Percentiles rank a stretch among this genome's conserved stretches.
These are phyloP conservation scores for Cyaniris semiargus DNA, from an alignment of 2,888 invertebrate genomes.

Conservation along the genomic window DNA sequence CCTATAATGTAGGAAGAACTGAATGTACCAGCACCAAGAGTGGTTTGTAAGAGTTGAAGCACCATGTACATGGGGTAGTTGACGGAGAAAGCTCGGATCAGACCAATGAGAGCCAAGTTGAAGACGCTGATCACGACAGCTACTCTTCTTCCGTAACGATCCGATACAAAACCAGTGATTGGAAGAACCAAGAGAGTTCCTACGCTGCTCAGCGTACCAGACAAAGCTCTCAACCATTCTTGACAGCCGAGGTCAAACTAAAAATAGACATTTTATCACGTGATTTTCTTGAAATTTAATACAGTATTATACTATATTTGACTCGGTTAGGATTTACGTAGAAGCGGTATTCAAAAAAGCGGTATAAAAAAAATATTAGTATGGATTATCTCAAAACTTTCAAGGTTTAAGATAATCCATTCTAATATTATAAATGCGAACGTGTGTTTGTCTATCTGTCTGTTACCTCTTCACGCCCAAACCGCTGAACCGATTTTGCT, in stretches of 20 bases:
- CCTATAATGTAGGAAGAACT: conserved; percentile 59
- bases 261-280: conserved; percentile 45
- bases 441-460: too few relatives aligned
- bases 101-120: conserved; percentile 52
- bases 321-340: too few relatives aligned
- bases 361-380: too few relatives aligned
- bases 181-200: conserved; percentile 86
- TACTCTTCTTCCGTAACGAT: conserved; percentile 79
- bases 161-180: conserved; percentile 84
- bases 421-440: too few relatives aligned
- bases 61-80: conserved; percentile 67
- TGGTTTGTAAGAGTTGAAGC: conserved; percentile 67
- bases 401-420: too few relatives aligned
- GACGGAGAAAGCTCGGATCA: conserved; percentile 75
- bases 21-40: conserved; percentile 65
- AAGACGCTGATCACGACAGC: conserved; percentile 72
- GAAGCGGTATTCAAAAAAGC: too few relatives aligned
- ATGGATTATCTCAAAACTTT: too few relatives aligned
- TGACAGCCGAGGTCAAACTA: conserved; percentile 84
- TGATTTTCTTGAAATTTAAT: too few relatives aligned
- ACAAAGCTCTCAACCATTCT: conserved; percentile 85
- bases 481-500: too few relatives aligned
- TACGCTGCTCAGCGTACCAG: conserved; percentile 85
- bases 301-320: too few relatives aligned
- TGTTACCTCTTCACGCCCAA: too few relatives aligned